Base-by-base conservation (phyloP, 1,140 invertebrate genomes). In the Brachionus paranguensis region DNA sequence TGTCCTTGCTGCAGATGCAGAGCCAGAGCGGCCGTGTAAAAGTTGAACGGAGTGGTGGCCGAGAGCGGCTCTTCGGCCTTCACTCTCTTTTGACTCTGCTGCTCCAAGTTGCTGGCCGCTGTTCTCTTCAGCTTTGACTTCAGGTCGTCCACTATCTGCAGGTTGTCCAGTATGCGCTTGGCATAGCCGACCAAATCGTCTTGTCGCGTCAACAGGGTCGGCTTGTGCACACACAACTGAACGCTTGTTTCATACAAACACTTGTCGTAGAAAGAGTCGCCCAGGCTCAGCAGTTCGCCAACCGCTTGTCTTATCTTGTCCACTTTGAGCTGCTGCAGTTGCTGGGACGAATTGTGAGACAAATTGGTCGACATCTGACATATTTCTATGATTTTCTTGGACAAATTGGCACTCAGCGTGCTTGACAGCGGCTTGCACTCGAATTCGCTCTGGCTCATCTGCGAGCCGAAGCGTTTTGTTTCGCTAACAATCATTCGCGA, bases 331-430 rank as follows among this genome's bases (percentile, higher is more conserved):
- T 81, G 78, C 10, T 45, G 53, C 14, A 64, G 14, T 45, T 43
- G 41, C 50, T 76, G 78, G 0, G 33, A 41, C 14, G 78, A 81
- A 64, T 60, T 64, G 5, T 60, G 64, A 1, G 64, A 68, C 20
- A 64, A 47, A 43, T 60, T 81, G 14, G 78, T 81, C 10, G 78
- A 81, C 53, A 81, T 81, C 27, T 81, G 78, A 64, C 78, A 81
- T 64, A 81, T 81, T 65, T 81, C 53, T 1, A 81, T 81, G n/a
- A 81, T 81, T 60, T 64, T 53, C 33, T 81, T 60, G 1, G 78
- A 41, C 20, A 81, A 43, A 47, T 27, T 47, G 10, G 50, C 50
- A 60, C 17, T 60, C 6, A 81, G 24, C 7, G 43, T 2, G 6
- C 6, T 47, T 3, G 78, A 41, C 37, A 81, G 20, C 17, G 78